These are phyloP conservation scores for Scalopus aquaticus DNA, from an alignment of 2,113 vertebrate species.

Conservation along the genomic window DNA sequence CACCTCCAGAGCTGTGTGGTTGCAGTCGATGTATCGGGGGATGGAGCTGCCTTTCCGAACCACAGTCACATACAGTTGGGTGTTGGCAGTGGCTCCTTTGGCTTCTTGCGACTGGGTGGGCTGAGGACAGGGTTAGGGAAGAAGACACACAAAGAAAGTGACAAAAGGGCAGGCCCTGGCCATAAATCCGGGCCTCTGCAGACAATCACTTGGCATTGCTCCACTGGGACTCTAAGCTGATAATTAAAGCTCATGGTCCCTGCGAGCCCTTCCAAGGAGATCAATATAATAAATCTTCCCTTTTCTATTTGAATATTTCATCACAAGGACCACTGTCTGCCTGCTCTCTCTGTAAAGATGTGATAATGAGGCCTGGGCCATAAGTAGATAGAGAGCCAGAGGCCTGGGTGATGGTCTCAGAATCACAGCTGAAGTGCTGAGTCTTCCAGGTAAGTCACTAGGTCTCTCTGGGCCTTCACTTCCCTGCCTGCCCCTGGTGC, in stretches of 20 bases:
- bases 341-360: neutral
- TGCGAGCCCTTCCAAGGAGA: constrained; percentile 71
- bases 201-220: constrained; percentile 27
- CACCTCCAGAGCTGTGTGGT: constrained; percentile 82
- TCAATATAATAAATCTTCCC: constrained; percentile 78
- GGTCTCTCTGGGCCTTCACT: neutral
- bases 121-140: constrained; percentile 17
- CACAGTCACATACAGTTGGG: constrained; percentile 65
- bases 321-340: neutral
- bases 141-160: neutral
- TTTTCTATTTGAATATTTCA: constrained; percentile 78
- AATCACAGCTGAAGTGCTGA: neutral
- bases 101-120: neutral
- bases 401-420: neutral
- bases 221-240: constrained; percentile 28
- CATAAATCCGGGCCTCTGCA: neutral
- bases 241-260: constrained; percentile 82
- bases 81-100: neutral
- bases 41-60: constrained; percentile 78
- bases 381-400: neutral
- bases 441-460: neutral
- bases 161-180: constrained; percentile 19
- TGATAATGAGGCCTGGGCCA: constrained; percentile 42
- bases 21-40: constrained; percentile 65
- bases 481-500: neutral